A percentile compares a stretch with the other conserved stretches of the same genome.
Conservation (phyloP, 2,113 vertebrate species). For the Oxyura jamaicensis region DNA sequence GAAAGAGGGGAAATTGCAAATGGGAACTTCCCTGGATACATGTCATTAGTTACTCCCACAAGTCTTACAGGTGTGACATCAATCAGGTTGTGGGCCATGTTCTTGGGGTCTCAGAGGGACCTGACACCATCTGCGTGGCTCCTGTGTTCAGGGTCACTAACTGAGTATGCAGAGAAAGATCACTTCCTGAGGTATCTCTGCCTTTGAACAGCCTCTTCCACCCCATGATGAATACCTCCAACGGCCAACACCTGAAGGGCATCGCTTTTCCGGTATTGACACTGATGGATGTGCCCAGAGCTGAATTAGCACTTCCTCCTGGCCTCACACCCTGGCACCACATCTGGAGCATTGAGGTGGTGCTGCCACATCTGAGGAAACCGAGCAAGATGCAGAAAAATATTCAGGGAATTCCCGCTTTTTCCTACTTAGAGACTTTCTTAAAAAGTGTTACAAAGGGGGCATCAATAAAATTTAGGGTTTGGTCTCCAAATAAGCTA, state of each 20-base stretch:
- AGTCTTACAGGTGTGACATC: slow-evolving; percentile 47
- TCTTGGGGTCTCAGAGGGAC: neutral
- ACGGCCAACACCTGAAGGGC: slow-evolving; percentile 5
- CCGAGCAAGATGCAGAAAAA: accelerated
- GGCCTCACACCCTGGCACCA: neutral
- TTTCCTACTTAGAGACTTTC: neutral
- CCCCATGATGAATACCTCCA: neutral
- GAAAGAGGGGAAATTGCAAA: neutral
- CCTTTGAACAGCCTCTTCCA: slow-evolving; percentile 35
- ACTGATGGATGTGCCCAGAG: slow-evolving; percentile 5
- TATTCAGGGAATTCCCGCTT: neutral
- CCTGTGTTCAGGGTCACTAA: slow-evolving; percentile 57
- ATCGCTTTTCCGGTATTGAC: accelerated
- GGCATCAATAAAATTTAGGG: neutral
- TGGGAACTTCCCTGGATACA: neutral
- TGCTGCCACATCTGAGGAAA: neutral
- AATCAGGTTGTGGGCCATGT: slow-evolving; percentile 3
- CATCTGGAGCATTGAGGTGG: accelerated
- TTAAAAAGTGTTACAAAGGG: neutral
- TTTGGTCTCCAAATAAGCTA: neutral
- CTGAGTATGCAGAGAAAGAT: neutral
- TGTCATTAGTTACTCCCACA: slow-evolving; percentile 36
- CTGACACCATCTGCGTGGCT: slow-evolving; percentile 12
- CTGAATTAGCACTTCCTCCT: neutral
- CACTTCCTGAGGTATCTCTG: slow-evolving; percentile 40